phyloP scores from a whole-genome alignment of 2,113 vertebrate species.

The Sinocyclocheilus rhinocerous region DNA sequence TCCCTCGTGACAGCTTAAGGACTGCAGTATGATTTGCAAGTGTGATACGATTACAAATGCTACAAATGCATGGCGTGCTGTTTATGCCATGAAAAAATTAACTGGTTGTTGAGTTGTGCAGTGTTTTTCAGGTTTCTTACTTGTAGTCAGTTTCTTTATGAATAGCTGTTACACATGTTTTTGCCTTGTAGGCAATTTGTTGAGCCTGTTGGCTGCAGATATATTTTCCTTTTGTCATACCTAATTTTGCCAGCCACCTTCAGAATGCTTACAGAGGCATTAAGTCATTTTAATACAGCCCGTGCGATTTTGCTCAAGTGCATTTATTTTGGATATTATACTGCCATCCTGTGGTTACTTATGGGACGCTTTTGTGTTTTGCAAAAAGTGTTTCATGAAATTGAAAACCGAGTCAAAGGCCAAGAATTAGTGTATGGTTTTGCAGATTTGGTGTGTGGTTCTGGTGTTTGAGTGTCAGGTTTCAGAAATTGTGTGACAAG shows the following conservation, averaged over 20 bases:
- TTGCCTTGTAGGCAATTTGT: background rate
- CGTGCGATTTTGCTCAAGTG: background rate
- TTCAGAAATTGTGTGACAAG: too few relatives aligned
- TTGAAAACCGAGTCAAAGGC: too few relatives aligned
- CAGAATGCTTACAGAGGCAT: background rate
- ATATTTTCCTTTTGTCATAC: background rate
- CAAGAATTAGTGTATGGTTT: too few relatives aligned
- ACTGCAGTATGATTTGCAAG: background rate
- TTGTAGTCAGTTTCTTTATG: background rate
- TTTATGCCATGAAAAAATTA: background rate
- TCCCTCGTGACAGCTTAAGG: background rate
- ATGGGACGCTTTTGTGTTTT: background rate
- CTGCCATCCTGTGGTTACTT: conserved; percentile 35
- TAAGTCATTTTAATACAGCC: background rate
- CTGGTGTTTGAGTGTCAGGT: too few relatives aligned
- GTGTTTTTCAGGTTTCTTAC: background rate
- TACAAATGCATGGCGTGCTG: background rate
- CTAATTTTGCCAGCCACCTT: background rate
- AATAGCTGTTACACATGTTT: background rate
- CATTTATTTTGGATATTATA: background rate
- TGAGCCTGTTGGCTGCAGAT: background rate
- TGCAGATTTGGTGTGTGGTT: too few relatives aligned
- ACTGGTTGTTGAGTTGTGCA: background rate
- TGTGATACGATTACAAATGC: background rate
- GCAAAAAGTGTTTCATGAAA: too few relatives aligned